phyloP scores from a whole-genome alignment of 35 echinoderm and acorn worm genomes.

The Strongylocentrotus purpuratus region DNA sequence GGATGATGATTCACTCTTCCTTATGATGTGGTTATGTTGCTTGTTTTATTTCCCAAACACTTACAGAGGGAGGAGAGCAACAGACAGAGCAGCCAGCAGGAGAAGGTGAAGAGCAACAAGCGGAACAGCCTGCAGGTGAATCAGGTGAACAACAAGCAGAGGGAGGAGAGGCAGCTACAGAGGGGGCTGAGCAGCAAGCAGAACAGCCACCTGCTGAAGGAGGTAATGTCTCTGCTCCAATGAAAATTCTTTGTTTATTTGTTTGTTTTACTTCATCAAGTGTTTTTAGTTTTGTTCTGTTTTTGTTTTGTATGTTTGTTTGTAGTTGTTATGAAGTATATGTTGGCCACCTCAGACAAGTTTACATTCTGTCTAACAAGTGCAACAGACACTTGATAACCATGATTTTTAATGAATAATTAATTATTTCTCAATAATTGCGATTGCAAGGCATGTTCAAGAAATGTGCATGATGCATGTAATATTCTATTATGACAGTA shows the following conservation, averaged over 20 bases:
- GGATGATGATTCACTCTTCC: too few species aligned
- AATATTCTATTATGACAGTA: not conserved
- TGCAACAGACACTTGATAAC: not conserved
- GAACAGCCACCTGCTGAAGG: constrained; percentile 25
- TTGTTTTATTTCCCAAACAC: not conserved
- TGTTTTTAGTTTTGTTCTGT: too few species aligned
- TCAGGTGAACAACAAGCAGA: constrained; percentile 5
- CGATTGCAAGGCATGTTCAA: not conserved
- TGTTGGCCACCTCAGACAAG: not conserved
- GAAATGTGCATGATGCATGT: not conserved
- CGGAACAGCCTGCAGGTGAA: not conserved
- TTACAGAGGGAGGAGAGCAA: constrained; percentile 33
- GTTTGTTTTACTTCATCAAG: not conserved
- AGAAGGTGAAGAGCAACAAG: constrained; percentile 36
- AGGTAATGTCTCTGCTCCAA: not conserved
- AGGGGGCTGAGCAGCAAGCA: constrained; percentile 25
- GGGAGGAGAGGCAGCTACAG: constrained; percentile 26
- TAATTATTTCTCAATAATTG: not conserved
- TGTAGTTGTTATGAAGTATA: not conserved
- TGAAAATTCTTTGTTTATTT: not conserved
- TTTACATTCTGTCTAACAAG: not conserved
- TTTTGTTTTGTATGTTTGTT: not conserved
- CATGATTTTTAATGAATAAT: not conserved
- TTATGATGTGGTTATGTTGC: too few species aligned
- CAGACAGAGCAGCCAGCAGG: not conserved